phyloP scores from a whole-genome alignment of 64 coral and sea anemone genomes.

The Montipora sp. region DNA sequence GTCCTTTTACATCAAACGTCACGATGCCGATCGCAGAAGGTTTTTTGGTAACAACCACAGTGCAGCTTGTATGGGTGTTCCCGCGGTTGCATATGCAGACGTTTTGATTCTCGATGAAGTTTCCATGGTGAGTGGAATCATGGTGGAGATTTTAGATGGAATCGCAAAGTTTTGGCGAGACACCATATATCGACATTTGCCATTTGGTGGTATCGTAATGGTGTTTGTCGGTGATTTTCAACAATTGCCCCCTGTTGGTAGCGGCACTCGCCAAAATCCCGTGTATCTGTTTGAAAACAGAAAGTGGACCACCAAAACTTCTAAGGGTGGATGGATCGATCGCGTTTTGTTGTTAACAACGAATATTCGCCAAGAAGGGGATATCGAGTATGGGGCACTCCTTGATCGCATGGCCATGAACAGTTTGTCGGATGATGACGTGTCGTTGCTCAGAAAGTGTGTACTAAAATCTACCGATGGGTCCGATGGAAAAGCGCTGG shows the following conservation, averaged over 20 bases:
- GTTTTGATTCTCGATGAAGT: not conserved
- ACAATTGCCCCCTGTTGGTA: not conserved
- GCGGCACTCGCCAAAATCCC: not conserved
- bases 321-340: not conserved
- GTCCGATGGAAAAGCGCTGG: not conserved
- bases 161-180: not conserved
- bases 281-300: not conserved
- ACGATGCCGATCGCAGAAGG: not conserved
- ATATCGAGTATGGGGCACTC: not conserved
- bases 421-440: not conserved
- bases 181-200: not conserved
- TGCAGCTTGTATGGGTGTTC: not conserved
- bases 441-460: not conserved
- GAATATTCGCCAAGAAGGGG: not conserved
- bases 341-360: not conserved
- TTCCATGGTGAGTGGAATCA: not conserved
- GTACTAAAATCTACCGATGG: not conserved
- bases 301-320: not conserved
- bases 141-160: not conserved
- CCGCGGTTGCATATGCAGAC: not conserved
- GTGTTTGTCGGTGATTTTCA: conserved; percentile 10
- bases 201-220: not conserved
- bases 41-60: not conserved
- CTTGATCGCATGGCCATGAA: not conserved
- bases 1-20: not conserved